Evolutionary conservation across 2,888 invertebrate species (phyloP).

Genomic region (Dynastes tityus): DNA sequence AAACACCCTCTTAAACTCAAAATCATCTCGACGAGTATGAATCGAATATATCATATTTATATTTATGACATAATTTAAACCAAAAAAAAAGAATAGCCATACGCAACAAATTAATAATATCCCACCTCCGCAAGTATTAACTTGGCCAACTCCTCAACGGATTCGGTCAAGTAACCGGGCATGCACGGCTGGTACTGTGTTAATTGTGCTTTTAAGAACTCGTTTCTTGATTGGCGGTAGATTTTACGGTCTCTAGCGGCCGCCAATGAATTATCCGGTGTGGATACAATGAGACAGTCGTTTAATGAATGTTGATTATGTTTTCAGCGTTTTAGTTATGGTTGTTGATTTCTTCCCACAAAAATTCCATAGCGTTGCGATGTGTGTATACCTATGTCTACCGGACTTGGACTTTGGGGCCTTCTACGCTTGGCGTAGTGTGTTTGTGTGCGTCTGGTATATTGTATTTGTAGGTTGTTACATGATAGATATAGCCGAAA

Average conservation of each 20-base stretch:
- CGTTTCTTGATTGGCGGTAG: constrained; percentile 55
- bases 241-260: constrained; percentile 51
- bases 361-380: constrained; percentile 14
- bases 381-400: neutral
- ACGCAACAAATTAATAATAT: neutral
- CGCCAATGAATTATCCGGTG: constrained; percentile 54
- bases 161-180: neutral
- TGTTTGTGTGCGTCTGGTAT: neutral
- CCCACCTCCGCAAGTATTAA: neutral
- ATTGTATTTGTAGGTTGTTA: no score
- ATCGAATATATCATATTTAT: neutral
- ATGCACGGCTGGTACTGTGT: constrained; percentile 34
- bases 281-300: constrained; percentile 52
- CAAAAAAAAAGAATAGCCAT: neutral
- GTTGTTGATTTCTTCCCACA: constrained; percentile 56
- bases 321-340: constrained; percentile 55
- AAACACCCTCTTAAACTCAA: no score
- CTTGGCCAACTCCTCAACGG: neutral
- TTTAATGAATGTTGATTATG: constrained; percentile 54
- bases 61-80: neutral
- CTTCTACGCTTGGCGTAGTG: neutral
- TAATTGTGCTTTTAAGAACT: constrained; percentile 54
- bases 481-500: neutral
- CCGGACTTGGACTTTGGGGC: no score
- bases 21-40: no score